Evolutionary conservation across 2,797 vertebrate genomes (phyloP).

Genomic region (Rhadinocentrus ornatus): DNA sequence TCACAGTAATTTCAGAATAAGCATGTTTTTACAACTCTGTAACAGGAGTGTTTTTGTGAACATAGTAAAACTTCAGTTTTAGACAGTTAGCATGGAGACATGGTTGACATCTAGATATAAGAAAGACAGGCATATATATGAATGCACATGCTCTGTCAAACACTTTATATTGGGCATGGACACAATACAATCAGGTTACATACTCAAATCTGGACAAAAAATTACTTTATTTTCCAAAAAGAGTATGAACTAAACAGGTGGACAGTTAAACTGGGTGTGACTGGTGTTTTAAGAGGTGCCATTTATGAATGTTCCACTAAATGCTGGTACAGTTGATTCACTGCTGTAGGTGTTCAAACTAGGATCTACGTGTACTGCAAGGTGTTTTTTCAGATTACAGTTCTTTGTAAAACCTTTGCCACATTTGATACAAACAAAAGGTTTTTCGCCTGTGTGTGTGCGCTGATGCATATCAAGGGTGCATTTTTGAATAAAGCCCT

Average conservation of each 20-base stretch:
- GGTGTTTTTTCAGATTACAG: conserved; percentile 76
- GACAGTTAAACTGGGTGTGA: neutral
- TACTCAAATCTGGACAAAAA: conserved; percentile 27
- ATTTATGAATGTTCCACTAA: conserved; percentile 55
- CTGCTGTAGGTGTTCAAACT: conserved; percentile 54
- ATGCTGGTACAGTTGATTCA: conserved; percentile 48
- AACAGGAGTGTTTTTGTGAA: neutral
- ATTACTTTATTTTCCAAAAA: conserved; percentile 53
- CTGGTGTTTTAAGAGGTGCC: conserved; percentile 41
- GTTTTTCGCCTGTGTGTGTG: conserved; percentile 84
- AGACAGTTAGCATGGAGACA: neutral
- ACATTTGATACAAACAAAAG: conserved; percentile 80
- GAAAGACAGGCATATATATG: no score
- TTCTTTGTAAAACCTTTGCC: conserved; percentile 79
- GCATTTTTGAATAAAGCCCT: conserved; percentile 85
- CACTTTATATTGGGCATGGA: neutral
- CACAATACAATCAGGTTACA: neutral
- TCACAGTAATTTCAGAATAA: neutral
- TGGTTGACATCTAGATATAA: neutral
- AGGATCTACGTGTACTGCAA: conserved; percentile 61
- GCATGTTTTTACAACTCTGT: neutral
- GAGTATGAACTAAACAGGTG: conserved; percentile 16
- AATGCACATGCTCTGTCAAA: neutral
- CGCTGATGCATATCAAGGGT: conserved; percentile 85
- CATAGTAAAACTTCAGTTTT: neutral